Evolutionary conservation across 2,888 invertebrate species (phyloP).

Genomic region (Polietes domitor): DNA sequence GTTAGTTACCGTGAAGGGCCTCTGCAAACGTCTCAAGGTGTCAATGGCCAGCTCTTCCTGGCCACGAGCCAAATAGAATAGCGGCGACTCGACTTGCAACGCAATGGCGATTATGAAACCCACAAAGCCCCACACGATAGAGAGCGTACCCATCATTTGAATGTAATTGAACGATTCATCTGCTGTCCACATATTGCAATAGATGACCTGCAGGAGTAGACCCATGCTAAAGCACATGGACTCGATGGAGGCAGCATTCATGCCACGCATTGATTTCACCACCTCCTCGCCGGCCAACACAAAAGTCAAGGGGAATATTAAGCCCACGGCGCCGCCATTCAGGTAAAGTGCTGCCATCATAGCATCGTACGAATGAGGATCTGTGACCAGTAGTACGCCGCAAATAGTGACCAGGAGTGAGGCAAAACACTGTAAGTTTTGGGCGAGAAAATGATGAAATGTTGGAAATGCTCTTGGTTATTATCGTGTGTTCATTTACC

Average conservation of each 20-base stretch:
- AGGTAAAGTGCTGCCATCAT: conserved; percentile 72
- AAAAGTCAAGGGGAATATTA: conserved; percentile 73
- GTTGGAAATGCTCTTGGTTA: too few relatives aligned
- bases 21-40: conserved; percentile 73
- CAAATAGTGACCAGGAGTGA: conserved; percentile 71
- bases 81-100: conserved; percentile 74
- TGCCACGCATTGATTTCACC: conserved; percentile 71
- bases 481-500: too few relatives aligned
- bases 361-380: conserved; percentile 53
- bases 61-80: conserved; percentile 71
- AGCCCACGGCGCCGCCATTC: conserved; percentile 76
- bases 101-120: conserved; percentile 64
- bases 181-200: conserved; percentile 16
- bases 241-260: conserved; percentile 67
- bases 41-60: conserved; percentile 74
- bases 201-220: conserved; percentile 71
- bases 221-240: conserved; percentile 70
- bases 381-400: conserved; percentile 70
- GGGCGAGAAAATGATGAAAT: background rate
- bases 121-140: conserved; percentile 69
- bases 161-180: conserved; percentile 2
- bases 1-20: conserved; percentile 67
- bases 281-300: conserved; percentile 74
- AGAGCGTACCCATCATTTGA: conserved; percentile 72
- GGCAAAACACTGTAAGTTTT: conserved; percentile 67